These are phyloP conservation scores for human (Homo sapiens) DNA, from an alignment of 2,113 vertebrate species.

Conservation along the genomic window GRCh38 chr12:55942001-55942500, in stretches of 20 bases:
- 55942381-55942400: background rate
- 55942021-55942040: conserved; percentile 90
- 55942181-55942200: conserved; percentile 86
- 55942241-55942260: conserved; percentile 94
- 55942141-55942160: background rate
- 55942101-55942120: background rate
- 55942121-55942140: background rate
- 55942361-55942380: background rate
- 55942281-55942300: background rate
- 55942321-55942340: background rate
- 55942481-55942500: background rate
- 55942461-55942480: background rate
- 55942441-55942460: background rate
- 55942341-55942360: background rate
- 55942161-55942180: conserved; percentile 88
- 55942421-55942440: background rate
- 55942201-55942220: conserved; percentile 93
- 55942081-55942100: conserved; percentile 85
- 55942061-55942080: conserved; percentile 95
- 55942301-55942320: background rate
- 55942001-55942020: conserved; percentile 92
- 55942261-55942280: conserved; percentile 85
- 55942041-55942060: conserved; percentile 95
- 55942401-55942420: background rate
- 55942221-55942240: conserved; percentile 97